Evolutionary conservation across 2,888 invertebrate species (phyloP).

Genomic region (Tetranychus truncatus): DNA sequence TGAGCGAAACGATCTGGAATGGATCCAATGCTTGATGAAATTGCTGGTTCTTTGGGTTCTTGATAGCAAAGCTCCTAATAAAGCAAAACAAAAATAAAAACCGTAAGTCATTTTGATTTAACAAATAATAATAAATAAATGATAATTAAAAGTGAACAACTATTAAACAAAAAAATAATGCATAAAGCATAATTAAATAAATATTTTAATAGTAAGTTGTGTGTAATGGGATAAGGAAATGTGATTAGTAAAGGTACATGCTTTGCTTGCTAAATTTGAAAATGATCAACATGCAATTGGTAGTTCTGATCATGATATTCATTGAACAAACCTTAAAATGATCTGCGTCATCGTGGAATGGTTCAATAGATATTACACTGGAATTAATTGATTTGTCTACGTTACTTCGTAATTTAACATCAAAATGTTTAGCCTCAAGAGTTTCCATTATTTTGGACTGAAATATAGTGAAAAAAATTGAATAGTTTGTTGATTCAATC

Average conservation of each 20-base stretch:
- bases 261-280: not conserved
- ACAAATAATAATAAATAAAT: too few relatives aligned
- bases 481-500: too few relatives aligned
- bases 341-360: constrained; percentile 4
- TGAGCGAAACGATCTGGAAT: constrained; percentile 13
- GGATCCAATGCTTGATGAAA: constrained; percentile 16
- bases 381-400: constrained; percentile 15
- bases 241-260: not conserved
- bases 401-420: not conserved
- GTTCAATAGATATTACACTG: constrained; percentile 9
- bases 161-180: too few relatives aligned
- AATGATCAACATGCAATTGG: not conserved
- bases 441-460: not conserved
- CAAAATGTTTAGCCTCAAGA: not conserved
- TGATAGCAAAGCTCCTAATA: constrained; percentile 1
- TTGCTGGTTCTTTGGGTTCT: not conserved
- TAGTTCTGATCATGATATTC: not conserved
- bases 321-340: not conserved
- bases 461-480: not conserved
- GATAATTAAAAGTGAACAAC: too few relatives aligned
- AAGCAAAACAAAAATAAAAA: not conserved
- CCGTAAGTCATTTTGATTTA: too few relatives aligned
- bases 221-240: too few relatives aligned
- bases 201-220: too few relatives aligned
- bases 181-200: too few relatives aligned